Evolutionary conservation across 2,888 invertebrate species (phyloP), one percentile per base, ranked within the genome.

Genomic region (Actias luna): DNA sequence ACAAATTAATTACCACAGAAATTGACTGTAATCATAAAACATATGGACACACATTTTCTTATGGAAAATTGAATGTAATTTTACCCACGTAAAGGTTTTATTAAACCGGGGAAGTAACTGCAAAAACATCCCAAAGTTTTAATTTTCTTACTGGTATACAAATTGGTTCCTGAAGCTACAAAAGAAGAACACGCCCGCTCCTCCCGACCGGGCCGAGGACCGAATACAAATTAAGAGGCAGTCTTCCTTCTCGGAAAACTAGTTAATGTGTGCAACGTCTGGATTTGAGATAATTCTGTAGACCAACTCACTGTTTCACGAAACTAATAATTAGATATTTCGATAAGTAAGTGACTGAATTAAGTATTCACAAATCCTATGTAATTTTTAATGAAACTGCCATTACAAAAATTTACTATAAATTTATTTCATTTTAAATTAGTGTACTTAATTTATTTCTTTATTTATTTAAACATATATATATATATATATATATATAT

Each of bases 171-270:
- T 80, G 85, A 82, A 85, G 87, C 85, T 85, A 87, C 84, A 85
- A 87, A 87, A 88, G 87, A 80, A 88, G 85, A 82, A 83, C 81
- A 83, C 82, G 80, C 80, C 74, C 75, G 82, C 82, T 82, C 79
- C 79, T 82, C 79, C 78, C 76, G 75, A 74, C 74, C 71, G 75
- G 74, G 72, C 80, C 87, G 83, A 84, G 85, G 80, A 82, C 77
- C 83, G 89, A 88, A 89, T 89, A 89, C 88, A 87, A 88, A 89
- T 89, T 87, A 88, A 87, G 85, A 83, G 82, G 83, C 79, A 80
- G 84, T 79, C 82, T 84, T 81, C 78, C 77, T 77, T 80, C 80
- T 78, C 78, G 74, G 77, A 77, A 81, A 87, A 86, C 85, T 87
- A 85, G 84, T 84, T 85, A 87, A 87, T 84, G 85, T 85, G 82